phyloP scores from a whole-genome alignment of 2,888 invertebrate species.

The Stenichneumon culpator region DNA sequence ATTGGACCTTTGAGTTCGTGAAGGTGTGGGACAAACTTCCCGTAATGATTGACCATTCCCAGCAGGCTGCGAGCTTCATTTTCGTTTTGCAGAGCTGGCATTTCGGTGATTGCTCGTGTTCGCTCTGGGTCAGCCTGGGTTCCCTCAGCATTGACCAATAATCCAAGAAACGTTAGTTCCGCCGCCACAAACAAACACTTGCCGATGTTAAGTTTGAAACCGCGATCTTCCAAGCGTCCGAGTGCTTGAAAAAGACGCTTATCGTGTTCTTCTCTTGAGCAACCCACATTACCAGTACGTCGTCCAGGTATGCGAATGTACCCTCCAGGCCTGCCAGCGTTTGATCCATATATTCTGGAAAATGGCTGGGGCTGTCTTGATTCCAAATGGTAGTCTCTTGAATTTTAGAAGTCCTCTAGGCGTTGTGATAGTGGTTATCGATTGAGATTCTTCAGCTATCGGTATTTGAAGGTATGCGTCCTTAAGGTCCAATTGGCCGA shows the following conservation, averaged over 20 bases:
- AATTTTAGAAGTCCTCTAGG: neutral
- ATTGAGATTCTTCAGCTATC: slow-evolving; percentile 16
- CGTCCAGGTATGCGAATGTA: slow-evolving; percentile 67
- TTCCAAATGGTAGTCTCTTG: slow-evolving; percentile 21
- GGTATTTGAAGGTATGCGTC: slow-evolving; percentile 48
- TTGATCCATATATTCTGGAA: slow-evolving; percentile 70
- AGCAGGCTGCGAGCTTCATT: slow-evolving; percentile 51
- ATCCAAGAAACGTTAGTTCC: slow-evolving; percentile 46
- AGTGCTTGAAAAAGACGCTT: slow-evolving; percentile 10
- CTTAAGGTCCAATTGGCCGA: slow-evolving; percentile 54
- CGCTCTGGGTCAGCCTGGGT: slow-evolving; percentile 29
- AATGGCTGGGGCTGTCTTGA: slow-evolving; percentile 28
- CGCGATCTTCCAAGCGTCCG: slow-evolving; percentile 16
- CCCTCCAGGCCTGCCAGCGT: slow-evolving; percentile 65
- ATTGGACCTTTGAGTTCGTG: slow-evolving; percentile 51
- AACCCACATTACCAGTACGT: slow-evolving; percentile 68
- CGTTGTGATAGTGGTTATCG: slow-evolving; percentile 4
- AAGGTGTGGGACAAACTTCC: slow-evolving; percentile 52
- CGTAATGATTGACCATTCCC: slow-evolving; percentile 56
- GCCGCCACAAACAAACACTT: slow-evolving; percentile 32
- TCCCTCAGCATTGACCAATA: slow-evolving; percentile 46
- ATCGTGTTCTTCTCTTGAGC: slow-evolving; percentile 57
- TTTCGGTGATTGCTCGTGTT: slow-evolving; percentile 49
- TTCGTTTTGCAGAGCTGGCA: slow-evolving; percentile 45
- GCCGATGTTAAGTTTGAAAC: slow-evolving; percentile 40